Conservation (phyloP, 2,797 vertebrate genomes). For the Acanthiza pusilla region DNA sequence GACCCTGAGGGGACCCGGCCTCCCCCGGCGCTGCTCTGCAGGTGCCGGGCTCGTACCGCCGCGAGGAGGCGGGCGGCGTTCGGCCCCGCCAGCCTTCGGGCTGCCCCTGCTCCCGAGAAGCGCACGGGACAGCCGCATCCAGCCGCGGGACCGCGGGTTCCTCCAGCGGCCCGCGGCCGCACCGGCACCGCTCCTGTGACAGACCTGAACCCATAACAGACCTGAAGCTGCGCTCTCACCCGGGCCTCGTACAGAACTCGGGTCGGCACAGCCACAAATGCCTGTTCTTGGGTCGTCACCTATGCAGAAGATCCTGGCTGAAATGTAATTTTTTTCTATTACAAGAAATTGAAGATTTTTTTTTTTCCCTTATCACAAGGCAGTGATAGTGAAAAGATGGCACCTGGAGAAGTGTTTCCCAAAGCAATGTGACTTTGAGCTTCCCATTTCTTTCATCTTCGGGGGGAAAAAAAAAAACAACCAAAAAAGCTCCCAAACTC, state of each 20-base stretch:
- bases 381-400: background rate
- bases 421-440: background rate
- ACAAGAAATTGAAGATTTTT: background rate
- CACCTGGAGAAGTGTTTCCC: background rate
- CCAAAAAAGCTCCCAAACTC: background rate
- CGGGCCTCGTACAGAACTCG: background rate
- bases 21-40: fast-evolving
- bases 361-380: background rate
- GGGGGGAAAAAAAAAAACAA: fast-evolving
- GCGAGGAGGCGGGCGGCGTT: background rate
- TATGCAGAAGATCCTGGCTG: background rate
- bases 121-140: background rate
- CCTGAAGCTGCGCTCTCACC: background rate
- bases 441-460: background rate
- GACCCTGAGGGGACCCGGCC: background rate
- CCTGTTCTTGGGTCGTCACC: too few relatives aligned
- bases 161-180: background rate
- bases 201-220: background rate
- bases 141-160: background rate
- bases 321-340: background rate
- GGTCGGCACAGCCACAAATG: background rate
- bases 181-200: background rate
- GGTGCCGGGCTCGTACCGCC: background rate
- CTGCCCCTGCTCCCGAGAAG: background rate
- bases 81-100: background rate